A percentile compares a stretch with the other conserved stretches of the same genome.
Evolutionary conservation across 2,797 vertebrate genomes (phyloP).

Genomic region (Psittacula derbiana): DNA sequence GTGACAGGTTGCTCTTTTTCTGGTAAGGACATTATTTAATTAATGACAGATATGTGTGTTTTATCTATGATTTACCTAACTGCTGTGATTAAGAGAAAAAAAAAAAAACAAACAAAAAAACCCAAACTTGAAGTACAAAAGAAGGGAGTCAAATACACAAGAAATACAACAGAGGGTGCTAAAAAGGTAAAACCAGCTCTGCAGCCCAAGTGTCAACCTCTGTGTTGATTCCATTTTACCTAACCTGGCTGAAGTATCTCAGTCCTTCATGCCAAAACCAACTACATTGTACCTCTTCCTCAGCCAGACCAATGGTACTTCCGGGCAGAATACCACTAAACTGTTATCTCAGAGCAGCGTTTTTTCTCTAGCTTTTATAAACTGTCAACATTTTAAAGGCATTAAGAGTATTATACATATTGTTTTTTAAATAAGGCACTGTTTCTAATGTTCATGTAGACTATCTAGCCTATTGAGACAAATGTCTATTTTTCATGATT

Average conservation of each 20-base stretch:
- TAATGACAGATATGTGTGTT: not conserved
- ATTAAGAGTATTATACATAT: not conserved
- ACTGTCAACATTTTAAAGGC: not conserved
- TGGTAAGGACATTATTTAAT: not conserved
- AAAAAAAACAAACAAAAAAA: too few species aligned
- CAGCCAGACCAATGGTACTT: not conserved
- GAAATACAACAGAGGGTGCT: not conserved
- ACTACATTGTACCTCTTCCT: not conserved
- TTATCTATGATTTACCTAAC: not conserved
- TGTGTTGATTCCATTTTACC: not conserved
- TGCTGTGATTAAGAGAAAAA: not conserved
- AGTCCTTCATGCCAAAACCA: not conserved
- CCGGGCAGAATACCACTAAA: not conserved
- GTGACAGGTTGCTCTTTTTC: not conserved
- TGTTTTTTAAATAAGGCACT: not conserved
- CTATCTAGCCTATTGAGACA: not conserved
- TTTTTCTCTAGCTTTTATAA: not conserved
- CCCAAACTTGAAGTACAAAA: not conserved
- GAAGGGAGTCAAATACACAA: not conserved
- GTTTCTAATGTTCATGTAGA: not conserved
- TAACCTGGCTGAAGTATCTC: not conserved
- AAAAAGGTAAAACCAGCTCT: not conserved
- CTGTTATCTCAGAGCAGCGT: not conserved
- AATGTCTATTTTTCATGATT: not conserved
- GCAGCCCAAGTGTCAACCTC: not conserved